Percentiles rank a stretch among this genome's conserved stretches.
Conservation (phyloP, 2,797 vertebrate species). For the Micrastur ruficollis region DNA sequence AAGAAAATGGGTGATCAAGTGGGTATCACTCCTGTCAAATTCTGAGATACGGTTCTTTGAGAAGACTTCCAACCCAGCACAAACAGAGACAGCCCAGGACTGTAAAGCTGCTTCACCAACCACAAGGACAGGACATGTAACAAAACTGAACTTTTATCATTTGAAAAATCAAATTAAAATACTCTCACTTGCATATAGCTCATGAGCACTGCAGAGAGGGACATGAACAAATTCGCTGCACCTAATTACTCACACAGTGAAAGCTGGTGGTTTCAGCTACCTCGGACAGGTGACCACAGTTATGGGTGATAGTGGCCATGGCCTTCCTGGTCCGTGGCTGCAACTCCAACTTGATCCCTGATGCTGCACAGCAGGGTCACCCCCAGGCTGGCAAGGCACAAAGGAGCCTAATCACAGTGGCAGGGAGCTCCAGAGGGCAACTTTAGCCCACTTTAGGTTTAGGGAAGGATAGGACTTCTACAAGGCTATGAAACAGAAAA, state of each 20-base stretch:
- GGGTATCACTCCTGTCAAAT: background rate
- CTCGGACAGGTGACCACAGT: background rate
- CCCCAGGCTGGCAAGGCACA: background rate
- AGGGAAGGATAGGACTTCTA: background rate
- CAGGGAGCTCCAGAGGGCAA: background rate
- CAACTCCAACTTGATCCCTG: background rate
- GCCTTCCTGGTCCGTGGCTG: background rate
- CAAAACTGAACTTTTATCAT: background rate
- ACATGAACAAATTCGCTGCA: background rate
- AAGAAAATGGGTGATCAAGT: background rate
- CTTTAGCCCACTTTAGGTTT: background rate
- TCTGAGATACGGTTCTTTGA: background rate
- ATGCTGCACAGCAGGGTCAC: background rate
- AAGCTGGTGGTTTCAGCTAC: background rate
- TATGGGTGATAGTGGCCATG: background rate
- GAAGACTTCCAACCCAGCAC: background rate
- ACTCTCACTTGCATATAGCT: background rate
- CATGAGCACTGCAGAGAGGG: background rate
- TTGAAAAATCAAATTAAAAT: slow-evolving; percentile 5
- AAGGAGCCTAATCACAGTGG: background rate
- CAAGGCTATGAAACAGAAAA: background rate
- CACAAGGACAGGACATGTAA: background rate
- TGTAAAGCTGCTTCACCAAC: background rate
- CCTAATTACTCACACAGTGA: background rate
- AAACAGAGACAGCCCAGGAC: background rate